Percentiles rank a stretch among this genome's conserved stretches.
These are phyloP conservation scores for Protophormia terraenovae DNA, from an alignment of 2,888 invertebrate species.

Conservation along the genomic window DNA sequence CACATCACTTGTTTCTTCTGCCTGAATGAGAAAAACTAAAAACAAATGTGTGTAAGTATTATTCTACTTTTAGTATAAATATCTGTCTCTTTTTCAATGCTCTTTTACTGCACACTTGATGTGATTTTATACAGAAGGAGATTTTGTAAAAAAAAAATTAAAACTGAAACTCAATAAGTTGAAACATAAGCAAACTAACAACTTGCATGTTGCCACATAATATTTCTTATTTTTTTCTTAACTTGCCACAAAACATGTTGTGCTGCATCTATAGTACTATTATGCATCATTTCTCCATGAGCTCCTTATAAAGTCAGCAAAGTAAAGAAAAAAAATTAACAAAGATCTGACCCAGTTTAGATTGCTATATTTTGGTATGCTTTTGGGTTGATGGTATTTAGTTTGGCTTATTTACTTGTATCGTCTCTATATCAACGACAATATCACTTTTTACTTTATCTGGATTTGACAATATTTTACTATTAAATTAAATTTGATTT, in stretches of 20 bases:
- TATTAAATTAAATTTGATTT: neutral
- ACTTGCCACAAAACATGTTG: neutral
- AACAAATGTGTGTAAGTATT: neutral
- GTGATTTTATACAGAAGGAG: neutral
- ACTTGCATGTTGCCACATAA: constrained; percentile 13
- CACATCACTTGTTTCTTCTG: constrained; percentile 20
- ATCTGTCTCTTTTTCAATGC: neutral
- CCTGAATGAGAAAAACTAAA: neutral
- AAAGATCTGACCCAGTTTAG: constrained; percentile 2
- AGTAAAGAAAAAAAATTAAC: neutral
- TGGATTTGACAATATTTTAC: neutral
- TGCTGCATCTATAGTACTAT: neutral
- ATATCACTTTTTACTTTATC: neutral
- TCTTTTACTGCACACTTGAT: neutral
- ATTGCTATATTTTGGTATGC: neutral
- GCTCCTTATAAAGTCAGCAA: neutral
- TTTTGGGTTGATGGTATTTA: neutral
- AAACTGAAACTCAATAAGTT: neutral
- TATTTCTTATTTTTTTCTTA: neutral
- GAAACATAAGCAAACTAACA: neutral
- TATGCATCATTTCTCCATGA: neutral
- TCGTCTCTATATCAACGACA: neutral
- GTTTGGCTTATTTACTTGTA: neutral
- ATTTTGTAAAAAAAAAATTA: neutral
- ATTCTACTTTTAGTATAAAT: neutral